Evolutionary conservation across 2,797 vertebrate genomes (phyloP).

Genomic region (Avahi laniger): DNA sequence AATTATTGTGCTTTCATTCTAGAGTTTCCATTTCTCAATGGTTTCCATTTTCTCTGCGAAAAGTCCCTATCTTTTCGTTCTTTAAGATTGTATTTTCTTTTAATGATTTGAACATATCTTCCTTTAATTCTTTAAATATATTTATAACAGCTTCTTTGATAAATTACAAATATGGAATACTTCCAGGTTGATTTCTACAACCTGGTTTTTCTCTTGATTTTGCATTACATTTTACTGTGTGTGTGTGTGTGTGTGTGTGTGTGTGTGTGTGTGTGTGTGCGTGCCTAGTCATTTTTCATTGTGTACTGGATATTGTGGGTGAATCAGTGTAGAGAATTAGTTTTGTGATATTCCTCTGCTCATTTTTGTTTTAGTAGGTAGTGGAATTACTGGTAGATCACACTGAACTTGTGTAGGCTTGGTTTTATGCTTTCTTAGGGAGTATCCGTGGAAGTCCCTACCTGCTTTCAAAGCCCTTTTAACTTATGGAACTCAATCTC

Average conservation of each 20-base stretch:
- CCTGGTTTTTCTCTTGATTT: neutral
- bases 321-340: neutral
- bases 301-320: neutral
- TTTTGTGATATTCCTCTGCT: neutral
- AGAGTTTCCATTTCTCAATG: neutral
- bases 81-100: conserved; percentile 31
- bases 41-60: neutral
- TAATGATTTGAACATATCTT: neutral
- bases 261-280: neutral
- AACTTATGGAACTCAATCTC: neutral
- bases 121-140: conserved; percentile 25
- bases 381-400: neutral
- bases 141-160: neutral
- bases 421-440: neutral
- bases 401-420: neutral
- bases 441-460: neutral
- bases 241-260: neutral
- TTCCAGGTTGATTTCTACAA: neutral
- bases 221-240: neutral
- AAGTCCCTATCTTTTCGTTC: conserved; percentile 24
- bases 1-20: neutral
- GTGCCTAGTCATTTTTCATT: neutral
- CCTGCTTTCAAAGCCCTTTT: neutral
- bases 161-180: neutral
- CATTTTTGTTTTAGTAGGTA: neutral